Percentiles rank a stretch among this genome's conserved stretches.
Evolutionary conservation across 2,113 vertebrate species (phyloP).

Genomic region (Hiodon alosoides): DNA sequence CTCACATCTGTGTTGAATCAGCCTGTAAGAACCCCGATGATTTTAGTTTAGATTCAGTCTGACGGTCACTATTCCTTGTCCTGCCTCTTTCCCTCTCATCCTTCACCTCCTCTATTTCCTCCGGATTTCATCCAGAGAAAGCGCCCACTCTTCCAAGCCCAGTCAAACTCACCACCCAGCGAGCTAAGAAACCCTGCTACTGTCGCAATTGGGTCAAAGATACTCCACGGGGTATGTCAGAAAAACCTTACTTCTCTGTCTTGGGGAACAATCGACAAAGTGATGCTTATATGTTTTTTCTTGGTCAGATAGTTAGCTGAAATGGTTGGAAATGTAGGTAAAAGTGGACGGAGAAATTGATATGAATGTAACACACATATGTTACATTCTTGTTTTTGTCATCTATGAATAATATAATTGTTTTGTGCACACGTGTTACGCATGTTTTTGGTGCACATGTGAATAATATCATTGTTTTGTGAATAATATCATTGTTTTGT

Average conservation of each 20-base stretch:
- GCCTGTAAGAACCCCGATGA: not conserved
- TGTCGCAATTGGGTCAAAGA: not conserved
- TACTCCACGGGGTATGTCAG: not conserved
- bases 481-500: not conserved
- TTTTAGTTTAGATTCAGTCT: too few relatives aligned
- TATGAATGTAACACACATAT: not conserved
- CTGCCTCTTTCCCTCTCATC: not conserved
- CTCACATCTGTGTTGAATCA: not conserved
- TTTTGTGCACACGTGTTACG: too few relatives aligned
- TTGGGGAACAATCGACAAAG: not conserved
- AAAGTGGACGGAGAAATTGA: not conserved
- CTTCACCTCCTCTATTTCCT: not conserved
- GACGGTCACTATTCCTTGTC: too few relatives aligned
- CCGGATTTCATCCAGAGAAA: not conserved
- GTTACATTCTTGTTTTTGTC: too few relatives aligned
- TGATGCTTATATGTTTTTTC: not conserved
- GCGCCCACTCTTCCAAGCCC: not conserved
- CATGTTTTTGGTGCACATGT: not conserved
- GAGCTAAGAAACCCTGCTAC: conserved; percentile 1
- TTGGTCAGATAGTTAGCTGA: not conserved
- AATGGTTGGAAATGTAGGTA: not conserved
- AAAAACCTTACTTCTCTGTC: not conserved
- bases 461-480: not conserved
- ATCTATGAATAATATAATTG: too few relatives aligned
- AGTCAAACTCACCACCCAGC: not conserved